phyloP scores from a whole-genome alignment of 2,113 vertebrate genomes.

The Entosphenus tridentatus region DNA sequence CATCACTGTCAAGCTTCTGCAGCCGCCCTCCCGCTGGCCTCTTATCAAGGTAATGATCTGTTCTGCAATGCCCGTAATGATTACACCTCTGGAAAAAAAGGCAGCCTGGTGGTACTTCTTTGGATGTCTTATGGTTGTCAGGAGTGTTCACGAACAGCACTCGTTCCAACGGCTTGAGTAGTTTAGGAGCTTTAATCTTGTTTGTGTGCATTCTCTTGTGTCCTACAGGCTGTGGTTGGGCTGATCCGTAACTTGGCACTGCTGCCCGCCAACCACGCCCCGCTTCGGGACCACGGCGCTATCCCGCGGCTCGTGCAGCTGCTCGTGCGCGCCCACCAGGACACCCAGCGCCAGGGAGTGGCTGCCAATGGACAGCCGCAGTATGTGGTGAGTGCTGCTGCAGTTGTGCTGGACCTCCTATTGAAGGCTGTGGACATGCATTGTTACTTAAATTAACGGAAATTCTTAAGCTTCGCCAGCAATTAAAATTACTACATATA shows the following conservation, averaged over 20 bases:
- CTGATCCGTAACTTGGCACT: constrained; percentile 88
- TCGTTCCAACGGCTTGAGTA: too few species aligned
- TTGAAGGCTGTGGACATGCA: too few species aligned
- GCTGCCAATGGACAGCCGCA: constrained; percentile 96
- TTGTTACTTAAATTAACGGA: too few species aligned
- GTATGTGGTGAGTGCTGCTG: constrained; percentile 51
- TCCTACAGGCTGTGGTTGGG: constrained; percentile 67
- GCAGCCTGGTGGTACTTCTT: too few species aligned
- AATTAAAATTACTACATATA: too few species aligned
- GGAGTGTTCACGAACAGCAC: too few species aligned
- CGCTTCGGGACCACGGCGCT: constrained; percentile 79
- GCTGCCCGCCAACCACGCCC: constrained; percentile 87
- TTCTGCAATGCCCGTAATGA: too few species aligned
- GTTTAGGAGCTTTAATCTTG: too few species aligned
- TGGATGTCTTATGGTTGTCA: too few species aligned
- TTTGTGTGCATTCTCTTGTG: background rate
- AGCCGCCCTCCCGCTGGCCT: constrained; percentile 94
- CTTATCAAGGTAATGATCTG: constrained; percentile 56
- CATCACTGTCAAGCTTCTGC: constrained; percentile 83
- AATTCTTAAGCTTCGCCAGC: too few species aligned
- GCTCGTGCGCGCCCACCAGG: constrained; percentile 84
- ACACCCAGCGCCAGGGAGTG: constrained; percentile 84
- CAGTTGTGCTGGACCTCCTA: too few species aligned
- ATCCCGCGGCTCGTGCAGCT: constrained; percentile 86
- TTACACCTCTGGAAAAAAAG: too few species aligned